Evolutionary conservation across 2,113 vertebrate genomes (phyloP).

Genomic region (Pelmatolapia mariae): DNA sequence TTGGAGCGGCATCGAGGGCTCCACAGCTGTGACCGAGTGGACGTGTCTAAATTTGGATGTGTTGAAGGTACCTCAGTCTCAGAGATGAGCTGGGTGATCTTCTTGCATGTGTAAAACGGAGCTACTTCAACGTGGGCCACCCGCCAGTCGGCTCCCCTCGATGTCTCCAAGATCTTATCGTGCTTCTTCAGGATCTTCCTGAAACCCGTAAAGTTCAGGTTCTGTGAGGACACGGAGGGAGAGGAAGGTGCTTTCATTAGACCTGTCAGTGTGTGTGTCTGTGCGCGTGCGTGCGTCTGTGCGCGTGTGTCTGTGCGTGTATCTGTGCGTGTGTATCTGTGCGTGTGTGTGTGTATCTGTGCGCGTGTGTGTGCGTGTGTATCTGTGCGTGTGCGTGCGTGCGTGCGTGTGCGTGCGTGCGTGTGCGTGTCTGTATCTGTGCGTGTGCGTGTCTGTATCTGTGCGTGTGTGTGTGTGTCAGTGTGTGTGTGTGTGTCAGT

Average conservation of each 20-base stretch:
- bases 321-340: fast-evolving
- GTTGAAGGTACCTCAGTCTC: slow-evolving; percentile 85
- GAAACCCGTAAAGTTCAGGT: slow-evolving; percentile 98
- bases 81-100: slow-evolving; percentile 97
- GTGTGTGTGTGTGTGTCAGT: fast-evolving
- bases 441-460: no score
- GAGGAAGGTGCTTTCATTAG: not conserved
- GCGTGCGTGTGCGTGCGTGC: fast-evolving
- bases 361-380: fast-evolving
- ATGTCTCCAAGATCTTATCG: slow-evolving; percentile 97
- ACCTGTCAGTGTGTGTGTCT: fast-evolving
- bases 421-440: no score
- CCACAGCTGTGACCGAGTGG: not conserved
- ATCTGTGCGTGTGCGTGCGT: no score
- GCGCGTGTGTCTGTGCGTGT: fast-evolving
- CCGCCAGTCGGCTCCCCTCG: slow-evolving; percentile 90
- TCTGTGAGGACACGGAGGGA: slow-evolving; percentile 65
- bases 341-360: fast-evolving
- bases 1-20: fast-evolving
- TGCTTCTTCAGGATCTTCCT: slow-evolving; percentile 99
- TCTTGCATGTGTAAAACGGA: slow-evolving; percentile 98
- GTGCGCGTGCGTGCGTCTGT: fast-evolving
- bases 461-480: fast-evolving
- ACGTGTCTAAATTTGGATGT: not conserved
- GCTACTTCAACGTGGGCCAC: slow-evolving; percentile 95